Percentiles rank a stretch among this genome's conserved stretches.
Evolutionary conservation across 1,140 invertebrate species (phyloP).

Genomic region (Euwallacea similis): DNA sequence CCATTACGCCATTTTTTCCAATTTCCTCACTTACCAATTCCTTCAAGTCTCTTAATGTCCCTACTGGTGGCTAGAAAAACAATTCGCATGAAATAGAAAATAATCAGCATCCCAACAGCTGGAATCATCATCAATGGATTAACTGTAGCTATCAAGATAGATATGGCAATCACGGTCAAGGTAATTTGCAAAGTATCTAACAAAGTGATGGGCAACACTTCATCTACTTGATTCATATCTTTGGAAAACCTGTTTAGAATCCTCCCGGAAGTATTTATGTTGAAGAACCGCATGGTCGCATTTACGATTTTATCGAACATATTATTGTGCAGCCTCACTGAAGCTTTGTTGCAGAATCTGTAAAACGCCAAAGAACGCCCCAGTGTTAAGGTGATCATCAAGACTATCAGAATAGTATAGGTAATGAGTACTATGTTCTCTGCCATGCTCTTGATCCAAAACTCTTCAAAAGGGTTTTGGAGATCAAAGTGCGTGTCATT

Average conservation of each 20-base stretch:
- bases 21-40: conserved; percentile 65
- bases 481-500: not conserved
- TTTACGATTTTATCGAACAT: conserved; percentile 83
- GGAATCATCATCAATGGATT: conserved; percentile 77
- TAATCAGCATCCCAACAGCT: conserved; percentile 62
- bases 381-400: conserved; percentile 62
- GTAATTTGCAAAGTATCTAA: conserved; percentile 68
- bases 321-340: conserved; percentile 67
- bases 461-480: conserved; percentile 16
- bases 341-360: conserved; percentile 69
- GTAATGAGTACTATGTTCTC: conserved; percentile 69
- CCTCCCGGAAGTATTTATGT: conserved; percentile 74
- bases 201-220: conserved; percentile 71
- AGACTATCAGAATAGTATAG: conserved; percentile 85
- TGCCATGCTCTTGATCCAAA: conserved; percentile 82
- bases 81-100: conserved; percentile 67
- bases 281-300: conserved; percentile 82
- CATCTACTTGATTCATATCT: conserved; percentile 76
- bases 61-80: conserved; percentile 82
- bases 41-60: conserved; percentile 82
- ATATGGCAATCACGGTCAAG: conserved; percentile 36
- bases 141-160: conserved; percentile 52
- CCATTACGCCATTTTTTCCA: not conserved
- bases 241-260: conserved; percentile 74
- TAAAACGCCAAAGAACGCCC: conserved; percentile 73